Evolutionary conservation across 2,888 invertebrate species (phyloP).

Genomic region (Temnothorax rugatulus): DNA sequence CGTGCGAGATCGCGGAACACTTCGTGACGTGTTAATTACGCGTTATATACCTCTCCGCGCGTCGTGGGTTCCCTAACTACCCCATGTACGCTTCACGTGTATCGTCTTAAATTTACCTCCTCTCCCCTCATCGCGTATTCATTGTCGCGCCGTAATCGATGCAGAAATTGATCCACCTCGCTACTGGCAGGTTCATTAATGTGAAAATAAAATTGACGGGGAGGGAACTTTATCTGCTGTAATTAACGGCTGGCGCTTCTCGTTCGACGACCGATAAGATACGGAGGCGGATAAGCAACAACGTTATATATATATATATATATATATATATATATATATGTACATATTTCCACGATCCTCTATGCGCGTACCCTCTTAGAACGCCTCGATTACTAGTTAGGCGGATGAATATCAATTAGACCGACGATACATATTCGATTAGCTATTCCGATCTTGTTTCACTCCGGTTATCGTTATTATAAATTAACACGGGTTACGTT

Average conservation of each 20-base stretch:
- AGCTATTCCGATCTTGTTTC: conserved; percentile 8
- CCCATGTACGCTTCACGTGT: conserved; percentile 43
- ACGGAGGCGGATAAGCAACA: conserved; percentile 3
- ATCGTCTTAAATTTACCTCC: conserved; percentile 50
- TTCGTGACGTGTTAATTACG: conserved; percentile 68
- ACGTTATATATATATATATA: too few relatives aligned
- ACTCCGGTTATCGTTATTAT: conserved; percentile 6
- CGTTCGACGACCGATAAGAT: conserved; percentile 11
- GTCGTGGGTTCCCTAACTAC: background rate
- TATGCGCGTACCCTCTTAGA: background rate
- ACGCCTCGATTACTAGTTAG: background rate
- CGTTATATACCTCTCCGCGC: conserved; percentile 30
- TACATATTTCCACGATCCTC: background rate
- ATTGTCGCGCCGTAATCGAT: conserved; percentile 58
- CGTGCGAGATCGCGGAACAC: conserved; percentile 62
- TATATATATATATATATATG: background rate
- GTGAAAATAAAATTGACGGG: conserved; percentile 46
- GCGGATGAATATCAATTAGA: conserved; percentile 23
- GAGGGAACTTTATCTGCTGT: conserved; percentile 37
- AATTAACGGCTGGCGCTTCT: conserved; percentile 43
- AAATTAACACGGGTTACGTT: conserved; percentile 17
- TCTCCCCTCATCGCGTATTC: conserved; percentile 53
- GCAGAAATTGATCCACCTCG: conserved; percentile 52
- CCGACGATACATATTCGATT: conserved; percentile 24
- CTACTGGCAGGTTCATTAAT: conserved; percentile 49